Percentiles rank a stretch among this genome's conserved stretches.
Conservation (phyloP, 1,140 invertebrate species). For the Kradibia gibbosae region DNA sequence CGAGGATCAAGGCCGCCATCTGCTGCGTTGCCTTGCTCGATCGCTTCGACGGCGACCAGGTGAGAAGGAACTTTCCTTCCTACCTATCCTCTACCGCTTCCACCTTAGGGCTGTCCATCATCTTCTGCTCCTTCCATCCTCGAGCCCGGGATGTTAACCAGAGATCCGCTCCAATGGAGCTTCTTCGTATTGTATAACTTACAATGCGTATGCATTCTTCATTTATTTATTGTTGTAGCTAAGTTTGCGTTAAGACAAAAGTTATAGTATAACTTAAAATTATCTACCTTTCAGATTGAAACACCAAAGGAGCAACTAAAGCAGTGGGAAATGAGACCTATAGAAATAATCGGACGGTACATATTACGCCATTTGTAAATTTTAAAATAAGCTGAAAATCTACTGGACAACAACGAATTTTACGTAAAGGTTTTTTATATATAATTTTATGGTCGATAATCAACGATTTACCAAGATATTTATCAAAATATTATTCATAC, state of each 20-base stretch:
- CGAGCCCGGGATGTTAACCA: too few species aligned
- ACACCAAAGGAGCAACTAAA: slow-evolving; percentile 87
- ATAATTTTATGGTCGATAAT: too few species aligned
- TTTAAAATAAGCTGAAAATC: background rate
- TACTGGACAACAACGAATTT: background rate
- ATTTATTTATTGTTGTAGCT: too few species aligned
- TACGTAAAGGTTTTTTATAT: background rate
- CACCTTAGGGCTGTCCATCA: too few species aligned
- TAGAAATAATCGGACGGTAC: slow-evolving; percentile 28
- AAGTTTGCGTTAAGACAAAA: too few species aligned
- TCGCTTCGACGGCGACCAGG: slow-evolving; percentile 94
- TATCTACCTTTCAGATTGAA: slow-evolving; percentile 82
- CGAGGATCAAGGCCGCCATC: slow-evolving; percentile 94
- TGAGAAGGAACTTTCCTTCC: slow-evolving; percentile 61
- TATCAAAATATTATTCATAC: too few species aligned
- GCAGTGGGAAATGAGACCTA: slow-evolving; percentile 41
- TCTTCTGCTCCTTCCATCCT: too few species aligned
- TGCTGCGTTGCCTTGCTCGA: slow-evolving; percentile 97
- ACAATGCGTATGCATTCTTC: too few species aligned
- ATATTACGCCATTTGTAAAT: slow-evolving; percentile 32
- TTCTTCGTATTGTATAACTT: too few species aligned
- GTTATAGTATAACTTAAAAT: too few species aligned
- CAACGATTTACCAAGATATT: too few species aligned
- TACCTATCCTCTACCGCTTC: background rate
- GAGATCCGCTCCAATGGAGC: too few species aligned